These are phyloP conservation scores for Drosophila nannoptera DNA, from an alignment of 1,140 invertebrate genomes.

Conservation along the genomic window DNA sequence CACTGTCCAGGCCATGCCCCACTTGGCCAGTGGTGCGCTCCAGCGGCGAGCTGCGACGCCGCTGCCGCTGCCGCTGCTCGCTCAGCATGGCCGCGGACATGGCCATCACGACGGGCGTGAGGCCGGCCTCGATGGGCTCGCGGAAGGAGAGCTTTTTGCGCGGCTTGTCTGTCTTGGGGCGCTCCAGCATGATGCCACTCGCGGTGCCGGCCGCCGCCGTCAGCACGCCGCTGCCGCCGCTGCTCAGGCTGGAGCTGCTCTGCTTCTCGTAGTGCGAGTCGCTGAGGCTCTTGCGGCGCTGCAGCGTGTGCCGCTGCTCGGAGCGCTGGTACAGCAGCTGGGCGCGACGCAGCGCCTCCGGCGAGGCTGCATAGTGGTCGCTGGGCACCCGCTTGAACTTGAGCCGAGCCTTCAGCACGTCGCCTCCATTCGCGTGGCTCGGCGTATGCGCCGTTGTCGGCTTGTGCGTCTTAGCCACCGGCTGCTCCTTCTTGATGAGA, in stretches of 20 bases:
- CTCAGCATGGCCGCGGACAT: constrained; percentile 47
- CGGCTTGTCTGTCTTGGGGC: constrained; percentile 82
- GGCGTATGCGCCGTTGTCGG: background rate
- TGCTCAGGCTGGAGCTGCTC: constrained; percentile 61
- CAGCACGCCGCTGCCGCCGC: constrained; percentile 43
- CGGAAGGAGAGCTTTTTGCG: constrained; percentile 92
- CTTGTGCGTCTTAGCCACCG: constrained; percentile 55
- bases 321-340: constrained; percentile 57
- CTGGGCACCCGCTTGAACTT: constrained; percentile 69
- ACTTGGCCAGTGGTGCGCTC: constrained; percentile 34
- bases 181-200: constrained; percentile 58
- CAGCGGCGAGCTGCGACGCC: constrained; percentile 67
- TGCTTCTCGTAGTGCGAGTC: constrained; percentile 51
- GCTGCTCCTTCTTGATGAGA: constrained; percentile 74
- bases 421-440: constrained; percentile 26
- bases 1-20: constrained; percentile 46
- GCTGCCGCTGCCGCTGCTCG: constrained; percentile 52
- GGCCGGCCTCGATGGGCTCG: constrained; percentile 82
- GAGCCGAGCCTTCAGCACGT: constrained; percentile 63
- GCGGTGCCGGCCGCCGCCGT: constrained; percentile 14
- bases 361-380: constrained; percentile 55
- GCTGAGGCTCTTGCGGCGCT: constrained; percentile 61
- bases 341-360: constrained; percentile 59
- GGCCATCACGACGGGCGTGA: constrained; percentile 27
- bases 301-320: constrained; percentile 58